phyloP scores from a whole-genome alignment of 2,888 invertebrate species.

The Agrotis exclamationis region DNA sequence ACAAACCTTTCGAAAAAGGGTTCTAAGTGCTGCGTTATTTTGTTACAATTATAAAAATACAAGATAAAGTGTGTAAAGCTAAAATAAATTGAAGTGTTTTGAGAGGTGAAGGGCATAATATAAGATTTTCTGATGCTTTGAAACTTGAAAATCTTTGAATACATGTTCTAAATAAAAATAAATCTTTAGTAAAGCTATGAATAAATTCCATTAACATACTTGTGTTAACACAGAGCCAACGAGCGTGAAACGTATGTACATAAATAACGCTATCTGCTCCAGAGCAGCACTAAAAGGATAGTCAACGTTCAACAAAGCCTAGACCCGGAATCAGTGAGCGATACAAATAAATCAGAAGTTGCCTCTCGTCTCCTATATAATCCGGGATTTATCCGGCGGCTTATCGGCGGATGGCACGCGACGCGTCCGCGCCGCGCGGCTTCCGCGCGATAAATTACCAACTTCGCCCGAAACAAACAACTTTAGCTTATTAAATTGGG shows the following conservation, averaged over 20 bases:
- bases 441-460: conserved; percentile 60
- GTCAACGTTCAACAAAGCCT: conserved; percentile 40
- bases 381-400: conserved; percentile 56
- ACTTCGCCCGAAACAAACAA: conserved; percentile 58
- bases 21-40: conserved; percentile 26
- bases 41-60: conserved; percentile 26
- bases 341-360: conserved; percentile 59
- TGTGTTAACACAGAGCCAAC: conserved; percentile 1
- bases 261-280: conserved; percentile 32
- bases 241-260: conserved; percentile 16
- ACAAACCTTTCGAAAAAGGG: conserved; percentile 2
- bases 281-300: conserved; percentile 26
- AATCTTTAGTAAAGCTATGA: conserved; percentile 5
- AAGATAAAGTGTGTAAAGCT: not conserved
- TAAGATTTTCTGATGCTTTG: not conserved
- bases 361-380: conserved; percentile 53
- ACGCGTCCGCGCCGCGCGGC: conserved; percentile 51
- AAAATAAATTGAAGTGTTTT: conserved; percentile 18
- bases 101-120: not conserved
- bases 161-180: conserved; percentile 8
- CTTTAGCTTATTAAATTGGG: conserved; percentile 60
- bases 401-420: conserved; percentile 59
- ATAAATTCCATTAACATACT: conserved; percentile 12
- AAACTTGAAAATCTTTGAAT: not conserved
- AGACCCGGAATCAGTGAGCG: conserved; percentile 40